Evolutionary conservation across 2,797 vertebrate species (phyloP).

Genomic region (Melanotaenia trifasciata): DNA sequence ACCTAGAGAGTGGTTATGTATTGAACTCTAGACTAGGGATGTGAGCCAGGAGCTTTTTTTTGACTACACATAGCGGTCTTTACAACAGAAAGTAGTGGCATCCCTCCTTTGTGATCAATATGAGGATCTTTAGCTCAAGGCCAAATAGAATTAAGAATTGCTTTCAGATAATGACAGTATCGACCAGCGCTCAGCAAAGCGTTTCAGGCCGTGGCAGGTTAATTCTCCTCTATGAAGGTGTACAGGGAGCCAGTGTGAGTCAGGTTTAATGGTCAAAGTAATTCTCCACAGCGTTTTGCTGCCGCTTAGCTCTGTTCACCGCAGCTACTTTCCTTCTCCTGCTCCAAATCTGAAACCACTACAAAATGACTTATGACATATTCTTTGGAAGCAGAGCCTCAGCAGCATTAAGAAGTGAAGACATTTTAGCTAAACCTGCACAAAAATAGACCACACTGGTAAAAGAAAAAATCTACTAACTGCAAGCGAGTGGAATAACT

Average conservation of each 20-base stretch:
- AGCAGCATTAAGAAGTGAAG: conserved; percentile 40
- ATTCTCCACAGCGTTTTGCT: conserved; percentile 41
- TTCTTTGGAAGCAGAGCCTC: conserved; percentile 43
- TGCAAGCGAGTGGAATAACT: conserved; percentile 47
- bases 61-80: conserved; percentile 36
- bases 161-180: conserved; percentile 81
- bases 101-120: conserved; percentile 75
- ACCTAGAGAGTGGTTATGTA: conserved; percentile 10
- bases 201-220: conserved; percentile 70
- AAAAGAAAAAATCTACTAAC: conserved; percentile 38
- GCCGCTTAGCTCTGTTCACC: conserved; percentile 23
- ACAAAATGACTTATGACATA: conserved; percentile 41
- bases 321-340: conserved; percentile 6
- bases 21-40: not conserved
- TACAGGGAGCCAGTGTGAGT: conserved; percentile 58
- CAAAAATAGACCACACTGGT: conserved; percentile 41
- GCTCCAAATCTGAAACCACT: conserved; percentile 30
- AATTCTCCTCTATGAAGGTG: conserved; percentile 72
- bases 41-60: conserved; percentile 22
- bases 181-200: conserved; percentile 71
- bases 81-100: conserved; percentile 55
- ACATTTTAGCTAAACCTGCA: conserved; percentile 27
- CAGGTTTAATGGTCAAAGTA: conserved; percentile 57
- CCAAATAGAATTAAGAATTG: conserved; percentile 82
- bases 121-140: conserved; percentile 71